Evolutionary conservation across 2,888 invertebrate species (phyloP), one percentile per base, ranked within the genome.

Genomic region (Ennomos erosarius): DNA sequence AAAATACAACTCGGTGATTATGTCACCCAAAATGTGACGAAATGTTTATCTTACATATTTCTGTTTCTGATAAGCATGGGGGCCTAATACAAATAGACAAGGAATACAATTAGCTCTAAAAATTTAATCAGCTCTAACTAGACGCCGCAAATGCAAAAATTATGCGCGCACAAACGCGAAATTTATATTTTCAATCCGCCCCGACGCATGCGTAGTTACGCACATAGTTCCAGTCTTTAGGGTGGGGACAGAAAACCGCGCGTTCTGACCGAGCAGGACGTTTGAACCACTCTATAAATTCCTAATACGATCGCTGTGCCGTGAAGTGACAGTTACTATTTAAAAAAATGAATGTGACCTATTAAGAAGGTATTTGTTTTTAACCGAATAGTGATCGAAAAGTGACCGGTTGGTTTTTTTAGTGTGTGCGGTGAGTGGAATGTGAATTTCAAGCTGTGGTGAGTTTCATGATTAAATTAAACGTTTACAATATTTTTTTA

Each of bases 281-380:
- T 68, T 67, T 40, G 16, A 4, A 58, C 54, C 58, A 61, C 47
- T 34, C 54, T 38, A 38, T 33, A 38, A 5, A 33, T 36, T 62
- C 54, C 59, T 10, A 12, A 10, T 33, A 51, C 66, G 68, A 66
- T 70, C 73, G 75, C 12, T 65, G 72, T 73, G 70, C 65, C 67
- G 74, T 77, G 77, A 70, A 66, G 71, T 73, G 73, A 63, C 69
- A 64, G 43, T 71, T 40, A 39, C 1, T 47, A 38, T 40, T 54
- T n/a, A 10, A 8, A 39, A 34, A 54, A 56, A 62, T 54, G 70
- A 62, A 66, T 64, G 73, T 57, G 49, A 36, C 11, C 16, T 42
- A 35, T 50, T 33, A 60, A 60, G 26, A 6, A 3, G 64, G 73
- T 60, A 68, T 64, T 52, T 49, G 26, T 26, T 26, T 26, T 5